Conservation (phyloP, 1,140 invertebrate species). For the Babylonia areolata region DNA sequence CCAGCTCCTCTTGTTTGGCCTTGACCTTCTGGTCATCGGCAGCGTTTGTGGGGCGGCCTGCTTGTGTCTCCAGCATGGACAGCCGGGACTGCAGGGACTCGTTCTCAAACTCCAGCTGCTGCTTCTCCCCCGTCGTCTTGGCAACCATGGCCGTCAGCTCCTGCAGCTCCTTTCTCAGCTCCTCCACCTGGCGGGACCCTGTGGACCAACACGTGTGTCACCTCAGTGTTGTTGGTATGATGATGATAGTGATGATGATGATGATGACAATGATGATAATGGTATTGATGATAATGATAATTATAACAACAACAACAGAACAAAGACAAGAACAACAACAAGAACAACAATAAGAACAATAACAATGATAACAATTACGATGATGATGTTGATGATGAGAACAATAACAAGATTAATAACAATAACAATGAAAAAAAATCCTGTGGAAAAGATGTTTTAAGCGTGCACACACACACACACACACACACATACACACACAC, state of each 20-base stretch:
- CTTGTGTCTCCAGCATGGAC: conserved; percentile 2
- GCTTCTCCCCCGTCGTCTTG: conserved; percentile 20
- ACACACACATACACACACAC: too few relatives aligned
- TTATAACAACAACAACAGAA: too few relatives aligned
- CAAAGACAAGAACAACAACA: too few relatives aligned
- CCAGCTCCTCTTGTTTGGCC: conserved; percentile 38
- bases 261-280: too few relatives aligned
- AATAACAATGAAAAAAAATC: too few relatives aligned
- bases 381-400: background rate
- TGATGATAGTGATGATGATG: too few relatives aligned
- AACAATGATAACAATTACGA: too few relatives aligned
- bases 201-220: background rate
- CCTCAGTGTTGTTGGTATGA: too few relatives aligned
- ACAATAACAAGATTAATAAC: background rate
- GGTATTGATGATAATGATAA: too few relatives aligned
- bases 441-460: too few relatives aligned
- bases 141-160: conserved; percentile 25
- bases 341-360: too few relatives aligned
- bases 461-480: too few relatives aligned
- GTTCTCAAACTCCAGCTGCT: conserved; percentile 2
- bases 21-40: conserved; percentile 28
- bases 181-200: conserved; percentile 12
- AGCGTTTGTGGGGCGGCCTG: conserved; percentile 22
- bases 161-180: conserved; percentile 8
- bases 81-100: conserved; percentile 4